phyloP scores from a whole-genome alignment of 30 jellyfish, hydroid and myxozoan genomes.

The Turritopsis rubra region DNA sequence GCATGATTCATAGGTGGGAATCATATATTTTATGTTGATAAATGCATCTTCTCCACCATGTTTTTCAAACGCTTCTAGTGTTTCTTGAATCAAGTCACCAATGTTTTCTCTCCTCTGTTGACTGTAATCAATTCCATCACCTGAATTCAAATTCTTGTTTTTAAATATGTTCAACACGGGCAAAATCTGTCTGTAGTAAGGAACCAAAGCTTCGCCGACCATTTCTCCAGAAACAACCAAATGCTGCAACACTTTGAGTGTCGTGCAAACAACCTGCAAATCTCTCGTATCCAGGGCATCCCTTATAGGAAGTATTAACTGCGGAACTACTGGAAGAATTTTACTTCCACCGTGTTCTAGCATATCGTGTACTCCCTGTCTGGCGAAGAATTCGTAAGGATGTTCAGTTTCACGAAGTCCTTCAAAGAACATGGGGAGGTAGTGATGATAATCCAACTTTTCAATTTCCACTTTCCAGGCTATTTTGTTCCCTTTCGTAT shows the following conservation, averaged over 20 bases:
- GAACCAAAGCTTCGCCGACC: conserved; percentile 98
- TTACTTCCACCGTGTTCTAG: conserved; percentile 91
- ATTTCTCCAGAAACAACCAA: conserved; percentile 82
- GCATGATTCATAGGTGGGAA: conserved; percentile 88
- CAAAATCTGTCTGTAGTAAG: conserved; percentile 81
- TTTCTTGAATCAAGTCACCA: conserved; percentile 87
- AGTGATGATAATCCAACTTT: conserved; percentile 87
- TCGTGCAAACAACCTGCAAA: conserved; percentile 69
- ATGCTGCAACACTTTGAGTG: conserved; percentile 78
- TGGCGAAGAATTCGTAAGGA: conserved; percentile 88
- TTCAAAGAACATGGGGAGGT: conserved; percentile 81
- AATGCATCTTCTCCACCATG: conserved; percentile 90
- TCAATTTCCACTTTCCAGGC: conserved; percentile 97
- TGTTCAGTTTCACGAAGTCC: conserved; percentile 85
- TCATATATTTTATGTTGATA: conserved; percentile 81
- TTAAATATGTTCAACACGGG: conserved; percentile 85
- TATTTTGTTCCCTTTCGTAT: conserved; percentile 84
- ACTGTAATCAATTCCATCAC: conserved; percentile 88
- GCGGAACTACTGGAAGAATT: conserved; percentile 86
- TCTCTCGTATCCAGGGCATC: conserved; percentile 83
- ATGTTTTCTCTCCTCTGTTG: conserved; percentile 83
- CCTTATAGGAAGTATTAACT: conserved; percentile 76
- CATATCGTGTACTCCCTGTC: conserved; percentile 93
- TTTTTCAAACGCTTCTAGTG: conserved; percentile 72
- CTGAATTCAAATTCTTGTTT: conserved; percentile 73